A percentile compares a stretch with the other conserved stretches of the same genome.
Conservation (phyloP, 2,113 vertebrate genomes). For the Antechinus stuartii region DNA sequence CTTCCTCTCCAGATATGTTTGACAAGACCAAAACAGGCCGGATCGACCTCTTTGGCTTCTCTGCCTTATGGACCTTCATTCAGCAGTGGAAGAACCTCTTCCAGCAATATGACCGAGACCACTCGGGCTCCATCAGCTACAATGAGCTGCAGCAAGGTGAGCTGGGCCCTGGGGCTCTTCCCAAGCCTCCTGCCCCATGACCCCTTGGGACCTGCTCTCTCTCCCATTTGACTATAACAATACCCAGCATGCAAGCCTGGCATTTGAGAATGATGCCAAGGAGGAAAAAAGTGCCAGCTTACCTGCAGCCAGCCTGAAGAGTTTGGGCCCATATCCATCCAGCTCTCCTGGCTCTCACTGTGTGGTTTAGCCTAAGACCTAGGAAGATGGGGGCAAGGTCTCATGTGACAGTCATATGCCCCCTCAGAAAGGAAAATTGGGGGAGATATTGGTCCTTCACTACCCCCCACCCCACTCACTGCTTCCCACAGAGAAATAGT, state of each 20-base stretch:
- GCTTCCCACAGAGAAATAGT: neutral
- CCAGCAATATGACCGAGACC: constrained; percentile 94
- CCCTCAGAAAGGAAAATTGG: neutral
- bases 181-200: neutral
- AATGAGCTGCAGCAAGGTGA: constrained; percentile 95
- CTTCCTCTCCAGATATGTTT: constrained; percentile 91
- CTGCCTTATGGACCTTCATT: constrained; percentile 92
- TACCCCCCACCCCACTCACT: neutral
- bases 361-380: neutral
- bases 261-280: neutral
- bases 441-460: neutral
- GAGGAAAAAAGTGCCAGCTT: neutral
- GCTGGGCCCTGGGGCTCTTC: neutral
- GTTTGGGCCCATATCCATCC: neutral
- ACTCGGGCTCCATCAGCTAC: constrained; percentile 91
- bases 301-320: neutral
- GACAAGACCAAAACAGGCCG: constrained; percentile 91
- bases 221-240: neutral
- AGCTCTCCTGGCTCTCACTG: neutral
- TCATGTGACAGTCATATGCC: neutral
- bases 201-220: neutral
- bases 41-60: constrained; percentile 93
- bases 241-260: neutral
- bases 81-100: constrained; percentile 94
- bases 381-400: neutral